Evolutionary conservation across 2,797 vertebrate species (phyloP).

Genomic region (Thalassophryne amazonica): DNA sequence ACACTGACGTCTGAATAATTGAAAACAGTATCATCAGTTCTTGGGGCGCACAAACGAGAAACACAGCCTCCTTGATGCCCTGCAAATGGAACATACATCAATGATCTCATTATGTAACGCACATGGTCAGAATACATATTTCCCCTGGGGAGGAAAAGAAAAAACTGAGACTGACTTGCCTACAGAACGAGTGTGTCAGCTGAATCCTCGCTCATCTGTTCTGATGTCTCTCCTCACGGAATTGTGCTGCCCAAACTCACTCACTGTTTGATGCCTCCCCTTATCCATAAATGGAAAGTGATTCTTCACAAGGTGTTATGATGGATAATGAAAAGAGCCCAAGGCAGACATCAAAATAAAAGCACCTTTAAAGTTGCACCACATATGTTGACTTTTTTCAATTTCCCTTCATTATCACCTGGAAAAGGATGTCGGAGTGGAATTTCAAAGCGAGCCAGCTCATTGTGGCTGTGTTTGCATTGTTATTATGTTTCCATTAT

Average conservation of each 20-base stretch:
- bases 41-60: constrained; percentile 1
- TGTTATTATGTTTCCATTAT: too few species aligned
- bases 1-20: constrained; percentile 50
- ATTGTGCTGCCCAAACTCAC: constrained; percentile 29
- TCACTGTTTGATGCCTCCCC: constrained; percentile 44
- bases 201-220: constrained; percentile 45
- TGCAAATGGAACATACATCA: constrained; percentile 10
- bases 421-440: constrained; percentile 16
- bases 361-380: constrained; percentile 7
- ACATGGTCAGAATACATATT: constrained; percentile 40
- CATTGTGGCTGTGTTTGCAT: too few species aligned
- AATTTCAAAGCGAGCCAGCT: constrained; percentile 33
- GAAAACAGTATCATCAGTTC: constrained; percentile 36
- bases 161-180: constrained; percentile 27
- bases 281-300: constrained; percentile 41
- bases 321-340: constrained; percentile 43
- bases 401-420: constrained; percentile 28
- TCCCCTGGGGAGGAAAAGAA: not conserved
- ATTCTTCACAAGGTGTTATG: constrained; percentile 34
- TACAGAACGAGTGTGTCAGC: constrained; percentile 42
- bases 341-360: constrained; percentile 31
- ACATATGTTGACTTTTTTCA: constrained; percentile 19
- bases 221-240: constrained; percentile 22
- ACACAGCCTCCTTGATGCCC: constrained; percentile 23
- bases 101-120: constrained; percentile 44